Evolutionary conservation across 2,113 vertebrate species (phyloP).

Genomic region (Oryzias celebensis): DNA sequence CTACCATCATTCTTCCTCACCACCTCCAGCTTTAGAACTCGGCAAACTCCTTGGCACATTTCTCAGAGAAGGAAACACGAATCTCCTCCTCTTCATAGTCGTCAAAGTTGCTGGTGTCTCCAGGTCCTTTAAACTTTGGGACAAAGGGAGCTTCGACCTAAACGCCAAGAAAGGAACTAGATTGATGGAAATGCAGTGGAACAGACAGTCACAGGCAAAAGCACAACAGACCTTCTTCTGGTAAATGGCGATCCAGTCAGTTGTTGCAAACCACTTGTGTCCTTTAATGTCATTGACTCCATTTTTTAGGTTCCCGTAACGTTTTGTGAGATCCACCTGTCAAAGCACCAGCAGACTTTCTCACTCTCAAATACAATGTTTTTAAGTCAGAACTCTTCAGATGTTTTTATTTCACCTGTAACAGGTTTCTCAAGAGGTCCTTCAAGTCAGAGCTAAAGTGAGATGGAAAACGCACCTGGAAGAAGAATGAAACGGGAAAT

Average conservation of each 20-base stretch:
- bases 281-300: conserved; percentile 92
- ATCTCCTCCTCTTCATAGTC: conserved; percentile 94
- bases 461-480: conserved; percentile 87
- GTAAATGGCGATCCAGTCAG: conserved; percentile 93
- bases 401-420: conserved; percentile 72
- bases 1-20: conserved; percentile 39
- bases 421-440: conserved; percentile 89
- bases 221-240: conserved; percentile 82
- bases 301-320: conserved; percentile 90
- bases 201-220: not conserved
- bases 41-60: conserved; percentile 91
- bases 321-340: conserved; percentile 90
- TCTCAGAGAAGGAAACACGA: conserved; percentile 88
- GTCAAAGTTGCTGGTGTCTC: conserved; percentile 94
- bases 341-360: not conserved
- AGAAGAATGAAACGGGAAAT: conserved; percentile 3
- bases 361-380: not conserved
- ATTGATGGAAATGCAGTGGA: not conserved
- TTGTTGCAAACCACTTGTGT: conserved; percentile 92
- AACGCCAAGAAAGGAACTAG: not conserved
- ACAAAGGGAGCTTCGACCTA: conserved; percentile 91
- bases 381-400: not conserved
- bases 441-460: conserved; percentile 94
- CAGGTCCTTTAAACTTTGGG: conserved; percentile 92
- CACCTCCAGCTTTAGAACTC: conserved; percentile 82